Percentiles rank a stretch among this genome's conserved stretches.
Conservation (phyloP, 2,797 vertebrate species). For the Anguilla anguilla region DNA sequence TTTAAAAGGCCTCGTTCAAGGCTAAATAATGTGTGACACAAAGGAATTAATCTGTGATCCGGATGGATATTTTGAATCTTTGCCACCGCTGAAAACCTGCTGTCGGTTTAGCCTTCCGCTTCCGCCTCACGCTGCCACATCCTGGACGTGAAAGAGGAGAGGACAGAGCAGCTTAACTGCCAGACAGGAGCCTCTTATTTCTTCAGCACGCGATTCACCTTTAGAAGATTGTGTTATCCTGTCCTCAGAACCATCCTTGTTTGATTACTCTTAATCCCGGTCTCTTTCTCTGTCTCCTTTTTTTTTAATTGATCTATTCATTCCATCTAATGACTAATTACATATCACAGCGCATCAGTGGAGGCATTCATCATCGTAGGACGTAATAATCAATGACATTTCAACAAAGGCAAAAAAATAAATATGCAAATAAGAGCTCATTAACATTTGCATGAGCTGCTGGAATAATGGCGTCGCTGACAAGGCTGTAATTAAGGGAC, state of each 20-base stretch:
- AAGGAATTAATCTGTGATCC: conserved; percentile 51
- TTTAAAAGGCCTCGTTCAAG: conserved; percentile 46
- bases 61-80: conserved; percentile 39
- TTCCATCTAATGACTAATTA: conserved; percentile 99
- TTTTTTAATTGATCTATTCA: conserved; percentile 98
- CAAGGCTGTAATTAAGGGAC: conserved; percentile 95
- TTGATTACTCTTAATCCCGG: conserved; percentile 76
- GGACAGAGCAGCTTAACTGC: background rate
- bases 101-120: background rate
- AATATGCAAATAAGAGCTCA: conserved; percentile 99
- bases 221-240: conserved; percentile 40
- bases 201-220: conserved; percentile 50
- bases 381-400: conserved; percentile 99
- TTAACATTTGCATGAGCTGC: conserved; percentile 99
- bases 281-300: conserved; percentile 80
- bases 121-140: background rate
- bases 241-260: conserved; percentile 20
- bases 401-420: conserved; percentile 98
- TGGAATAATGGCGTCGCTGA: conserved; percentile 99
- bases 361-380: conserved; percentile 98
- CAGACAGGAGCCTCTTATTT: conserved; percentile 22
- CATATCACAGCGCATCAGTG: conserved; percentile 96
- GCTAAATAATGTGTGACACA: conserved; percentile 34
- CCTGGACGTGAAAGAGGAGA: conserved; percentile 28
- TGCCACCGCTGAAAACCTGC: conserved; percentile 46